Conservation (phyloP, 2,888 invertebrate species). For the Dicycla oo region DNA sequence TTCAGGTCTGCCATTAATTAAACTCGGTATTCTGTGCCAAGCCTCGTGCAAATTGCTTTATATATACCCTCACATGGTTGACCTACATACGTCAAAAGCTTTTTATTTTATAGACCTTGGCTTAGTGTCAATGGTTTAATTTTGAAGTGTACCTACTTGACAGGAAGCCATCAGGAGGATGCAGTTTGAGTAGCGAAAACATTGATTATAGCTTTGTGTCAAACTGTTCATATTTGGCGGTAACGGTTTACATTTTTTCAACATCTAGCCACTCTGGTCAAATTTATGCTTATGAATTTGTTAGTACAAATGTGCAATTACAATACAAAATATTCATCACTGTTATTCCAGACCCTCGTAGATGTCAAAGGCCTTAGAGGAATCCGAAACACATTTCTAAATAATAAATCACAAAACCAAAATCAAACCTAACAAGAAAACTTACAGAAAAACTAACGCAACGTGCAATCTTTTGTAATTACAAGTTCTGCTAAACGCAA, state of each 20-base stretch:
- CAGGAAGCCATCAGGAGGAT: conserved; percentile 37
- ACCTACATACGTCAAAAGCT: conserved; percentile 33
- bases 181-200: conserved; percentile 19
- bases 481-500: conserved; percentile 30
- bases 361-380: conserved; percentile 19
- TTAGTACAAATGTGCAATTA: background rate
- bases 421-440: conserved; percentile 3
- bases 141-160: conserved; percentile 6
- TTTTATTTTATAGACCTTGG: conserved; percentile 29
- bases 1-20: conserved; percentile 38
- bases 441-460: conserved; percentile 2
- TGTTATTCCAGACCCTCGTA: background rate
- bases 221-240: background rate
- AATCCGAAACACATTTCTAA: background rate
- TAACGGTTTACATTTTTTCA: background rate
- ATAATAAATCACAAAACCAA: background rate
- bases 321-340: background rate
- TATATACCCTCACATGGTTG: conserved; percentile 16
- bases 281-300: too few relatives aligned
- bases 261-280: too few relatives aligned
- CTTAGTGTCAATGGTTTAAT: conserved; percentile 21
- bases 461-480: conserved; percentile 28
- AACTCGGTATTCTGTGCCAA: conserved; percentile 33
- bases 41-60: conserved; percentile 31
- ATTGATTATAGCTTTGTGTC: background rate